A percentile compares a stretch with the other conserved stretches of the same genome.
Evolutionary conservation across 1,140 invertebrate genomes (phyloP).

Genomic region (Pachypeltis micranthus): DNA sequence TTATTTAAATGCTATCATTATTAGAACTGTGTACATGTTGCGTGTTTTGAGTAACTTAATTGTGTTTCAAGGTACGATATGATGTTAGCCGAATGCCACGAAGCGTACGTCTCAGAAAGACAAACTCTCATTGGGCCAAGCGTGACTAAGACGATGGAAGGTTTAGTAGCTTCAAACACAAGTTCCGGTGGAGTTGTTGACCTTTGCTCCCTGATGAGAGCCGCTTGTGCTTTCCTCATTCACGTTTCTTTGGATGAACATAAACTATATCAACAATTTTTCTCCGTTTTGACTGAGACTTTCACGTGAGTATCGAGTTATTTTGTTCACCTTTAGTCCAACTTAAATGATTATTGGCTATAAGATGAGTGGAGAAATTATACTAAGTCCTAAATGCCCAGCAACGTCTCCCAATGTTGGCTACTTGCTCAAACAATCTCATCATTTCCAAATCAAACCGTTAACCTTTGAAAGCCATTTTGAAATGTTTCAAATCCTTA

Average conservation of each 20-base stretch:
- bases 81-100: constrained; percentile 68
- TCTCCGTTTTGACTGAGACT: constrained; percentile 48
- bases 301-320: constrained; percentile 46
- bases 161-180: constrained; percentile 44
- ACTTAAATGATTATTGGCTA: too few relatives aligned
- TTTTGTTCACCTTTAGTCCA: constrained; percentile 21
- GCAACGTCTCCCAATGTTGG: too few relatives aligned
- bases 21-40: too few relatives aligned
- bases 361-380: too few relatives aligned
- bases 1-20: too few relatives aligned
- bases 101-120: constrained; percentile 69
- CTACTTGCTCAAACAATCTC: too few relatives aligned
- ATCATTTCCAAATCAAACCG: too few relatives aligned
- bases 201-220: constrained; percentile 75
- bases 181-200: constrained; percentile 68
- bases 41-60: too few relatives aligned
- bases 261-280: constrained; percentile 81
- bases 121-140: constrained; percentile 60
- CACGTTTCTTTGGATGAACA: constrained; percentile 89
- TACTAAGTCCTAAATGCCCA: too few relatives aligned
- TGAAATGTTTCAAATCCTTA: too few relatives aligned
- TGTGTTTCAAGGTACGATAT: constrained; percentile 49
- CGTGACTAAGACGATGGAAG: constrained; percentile 59
- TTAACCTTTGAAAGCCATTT: too few relatives aligned
- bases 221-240: constrained; percentile 76